Evolutionary conservation across 2,113 vertebrate genomes (phyloP).

Genomic region (Hiodon alosoides): DNA sequence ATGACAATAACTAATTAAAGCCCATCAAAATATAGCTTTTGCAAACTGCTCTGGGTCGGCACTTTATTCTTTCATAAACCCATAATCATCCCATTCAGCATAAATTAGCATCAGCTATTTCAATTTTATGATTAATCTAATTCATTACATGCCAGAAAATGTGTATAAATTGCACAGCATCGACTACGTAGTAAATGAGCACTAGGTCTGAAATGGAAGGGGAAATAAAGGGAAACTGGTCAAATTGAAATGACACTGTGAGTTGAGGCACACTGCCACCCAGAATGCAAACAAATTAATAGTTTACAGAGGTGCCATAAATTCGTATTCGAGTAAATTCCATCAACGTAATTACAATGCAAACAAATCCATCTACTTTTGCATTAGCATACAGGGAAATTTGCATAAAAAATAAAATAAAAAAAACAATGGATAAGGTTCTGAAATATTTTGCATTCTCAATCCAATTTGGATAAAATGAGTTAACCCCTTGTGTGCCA

Average conservation of each 20-base stretch:
- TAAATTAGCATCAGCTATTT: constrained; percentile 26
- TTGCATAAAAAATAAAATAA: background rate
- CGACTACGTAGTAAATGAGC: constrained; percentile 30
- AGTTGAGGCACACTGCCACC: background rate
- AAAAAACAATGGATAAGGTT: background rate
- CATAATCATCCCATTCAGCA: constrained; percentile 13
- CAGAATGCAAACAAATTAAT: constrained; percentile 18
- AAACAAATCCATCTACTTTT: constrained; percentile 14
- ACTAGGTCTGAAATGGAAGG: constrained; percentile 18
- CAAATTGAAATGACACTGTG: constrained; percentile 16
- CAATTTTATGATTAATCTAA: constrained; percentile 27
- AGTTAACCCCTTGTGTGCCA: constrained; percentile 4
- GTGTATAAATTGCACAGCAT: constrained; percentile 26
- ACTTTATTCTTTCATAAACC: constrained; percentile 2
- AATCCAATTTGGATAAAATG: background rate
- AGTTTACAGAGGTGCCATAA: constrained; percentile 8
- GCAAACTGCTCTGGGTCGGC: constrained; percentile 14
- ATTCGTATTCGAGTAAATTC: constrained; percentile 7
- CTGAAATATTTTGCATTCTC: background rate
- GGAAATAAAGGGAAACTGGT: background rate
- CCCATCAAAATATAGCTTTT: constrained; percentile 8
- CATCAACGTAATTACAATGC: constrained; percentile 8
- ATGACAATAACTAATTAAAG: constrained; percentile 9
- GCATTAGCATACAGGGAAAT: background rate
- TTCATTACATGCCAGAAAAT: constrained; percentile 28